phyloP scores from a whole-genome alignment of 2,113 vertebrate genomes.

The Pogona vitticeps region DNA sequence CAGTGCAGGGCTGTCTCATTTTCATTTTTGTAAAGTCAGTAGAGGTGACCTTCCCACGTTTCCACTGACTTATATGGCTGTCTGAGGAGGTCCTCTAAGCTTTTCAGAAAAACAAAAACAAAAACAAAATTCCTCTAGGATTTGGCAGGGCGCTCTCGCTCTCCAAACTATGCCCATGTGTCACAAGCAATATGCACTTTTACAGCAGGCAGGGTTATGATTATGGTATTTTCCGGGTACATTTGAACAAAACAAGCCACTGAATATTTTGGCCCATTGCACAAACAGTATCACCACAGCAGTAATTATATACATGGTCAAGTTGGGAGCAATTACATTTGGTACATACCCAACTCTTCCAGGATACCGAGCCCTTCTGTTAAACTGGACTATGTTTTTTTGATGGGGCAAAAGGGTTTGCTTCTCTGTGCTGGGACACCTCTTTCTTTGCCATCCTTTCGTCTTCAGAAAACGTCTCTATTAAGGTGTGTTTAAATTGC shows the following conservation, averaged over 20 bases:
- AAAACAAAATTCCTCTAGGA: background rate
- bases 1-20: background rate
- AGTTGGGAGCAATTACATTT: slow-evolving; percentile 55
- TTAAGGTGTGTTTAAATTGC: no score
- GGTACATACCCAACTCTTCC: slow-evolving; percentile 48
- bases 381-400: slow-evolving; percentile 73
- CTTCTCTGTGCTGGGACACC: slow-evolving; percentile 49
- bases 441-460: slow-evolving; percentile 42
- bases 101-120: slow-evolving; percentile 2
- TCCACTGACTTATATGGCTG: background rate
- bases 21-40: background rate
- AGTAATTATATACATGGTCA: slow-evolving; percentile 63
- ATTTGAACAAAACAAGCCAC: slow-evolving; percentile 50
- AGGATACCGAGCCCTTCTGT: slow-evolving; percentile 63
- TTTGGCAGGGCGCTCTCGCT: background rate
- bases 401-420: slow-evolving; percentile 35
- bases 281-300: slow-evolving; percentile 41
- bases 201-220: slow-evolving; percentile 33
- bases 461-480: background rate
- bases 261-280: slow-evolving; percentile 55
- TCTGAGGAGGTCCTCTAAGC: background rate
- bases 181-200: slow-evolving; percentile 17
- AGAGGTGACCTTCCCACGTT: background rate
- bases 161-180: slow-evolving; percentile 32
- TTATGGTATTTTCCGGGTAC: slow-evolving; percentile 44